These are phyloP conservation scores for Hoplodrina ambigua DNA, from an alignment of 2,888 invertebrate species.

Conservation along the genomic window DNA sequence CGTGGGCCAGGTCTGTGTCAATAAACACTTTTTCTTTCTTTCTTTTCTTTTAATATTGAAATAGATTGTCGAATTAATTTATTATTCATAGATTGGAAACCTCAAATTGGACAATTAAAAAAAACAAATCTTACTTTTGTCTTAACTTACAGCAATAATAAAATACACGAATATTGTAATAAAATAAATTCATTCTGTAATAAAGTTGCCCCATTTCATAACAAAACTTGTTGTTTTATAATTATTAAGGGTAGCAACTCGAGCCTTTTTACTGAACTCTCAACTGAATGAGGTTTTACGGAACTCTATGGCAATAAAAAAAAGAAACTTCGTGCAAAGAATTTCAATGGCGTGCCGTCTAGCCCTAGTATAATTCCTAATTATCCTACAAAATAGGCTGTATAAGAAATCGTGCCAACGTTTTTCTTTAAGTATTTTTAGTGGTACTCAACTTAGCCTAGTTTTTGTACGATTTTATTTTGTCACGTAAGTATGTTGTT, in stretches of 20 bases:
- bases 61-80: no score
- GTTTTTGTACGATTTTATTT: slow-evolving; percentile 36
- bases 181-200: not conserved
- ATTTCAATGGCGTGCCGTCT: slow-evolving; percentile 30
- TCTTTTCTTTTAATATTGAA: no score
- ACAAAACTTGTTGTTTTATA: slow-evolving; percentile 1
- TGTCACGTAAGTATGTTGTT: slow-evolving; percentile 17
- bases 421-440: slow-evolving; percentile 35
- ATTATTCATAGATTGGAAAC: no score
- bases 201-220: not conserved
- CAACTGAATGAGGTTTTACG: slow-evolving; percentile 18
- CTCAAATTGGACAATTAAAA: no score
- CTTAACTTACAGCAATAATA: no score
- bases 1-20: no score
- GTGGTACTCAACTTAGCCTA: slow-evolving; percentile 21
- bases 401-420: slow-evolving; percentile 28
- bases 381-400: slow-evolving; percentile 39
- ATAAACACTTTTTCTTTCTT: no score
- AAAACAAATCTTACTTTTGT: no score
- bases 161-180: not conserved
- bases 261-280: slow-evolving; percentile 1
- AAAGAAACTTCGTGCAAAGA: slow-evolving; percentile 12
- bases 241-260: slow-evolving; percentile 2
- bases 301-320: slow-evolving; percentile 20
- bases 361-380: slow-evolving; percentile 26